A percentile compares a stretch with the other conserved stretches of the same genome.
phyloP scores from a whole-genome alignment of 2,113 vertebrate genomes.

The Heliornis fulica region DNA sequence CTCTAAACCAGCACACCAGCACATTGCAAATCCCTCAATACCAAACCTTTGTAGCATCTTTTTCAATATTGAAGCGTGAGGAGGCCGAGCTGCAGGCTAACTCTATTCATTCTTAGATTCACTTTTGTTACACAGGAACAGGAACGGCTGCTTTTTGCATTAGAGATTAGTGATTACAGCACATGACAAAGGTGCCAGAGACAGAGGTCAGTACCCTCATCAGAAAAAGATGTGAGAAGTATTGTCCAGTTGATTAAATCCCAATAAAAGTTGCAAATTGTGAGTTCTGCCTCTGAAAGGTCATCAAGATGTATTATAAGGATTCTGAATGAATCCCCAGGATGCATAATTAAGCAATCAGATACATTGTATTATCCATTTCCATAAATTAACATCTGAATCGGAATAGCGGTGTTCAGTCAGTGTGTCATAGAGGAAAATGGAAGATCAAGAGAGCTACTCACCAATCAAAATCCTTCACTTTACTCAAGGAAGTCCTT shows the following conservation, averaged over 20 bases:
- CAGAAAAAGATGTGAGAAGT: background rate
- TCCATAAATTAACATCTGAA: conserved; percentile 62
- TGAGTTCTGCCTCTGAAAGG: background rate
- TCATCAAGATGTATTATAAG: conserved; percentile 45
- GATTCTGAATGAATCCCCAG: conserved; percentile 6
- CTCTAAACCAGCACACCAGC: too few species aligned
- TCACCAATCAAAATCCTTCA: background rate
- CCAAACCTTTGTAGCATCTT: background rate
- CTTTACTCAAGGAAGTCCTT: background rate
- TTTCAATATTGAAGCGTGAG: background rate
- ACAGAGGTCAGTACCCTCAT: background rate
- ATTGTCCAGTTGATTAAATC: conserved; percentile 56
- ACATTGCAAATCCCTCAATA: background rate
- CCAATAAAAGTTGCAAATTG: conserved; percentile 36
- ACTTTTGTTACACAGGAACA: background rate
- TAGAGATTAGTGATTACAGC: background rate
- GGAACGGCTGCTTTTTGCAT: background rate
- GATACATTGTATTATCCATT: conserved; percentile 38
- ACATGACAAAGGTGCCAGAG: background rate
- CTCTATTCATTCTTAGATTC: background rate
- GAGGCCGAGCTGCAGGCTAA: background rate
- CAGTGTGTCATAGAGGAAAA: background rate
- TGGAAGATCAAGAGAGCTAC: background rate
- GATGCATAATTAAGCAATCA: conserved; percentile 61
- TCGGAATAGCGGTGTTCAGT: background rate